A percentile compares a stretch with the other conserved stretches of the same genome.
These are phyloP conservation scores for Rhadinocentrus ornatus DNA, from an alignment of 2,797 vertebrate genomes.

Conservation along the genomic window DNA sequence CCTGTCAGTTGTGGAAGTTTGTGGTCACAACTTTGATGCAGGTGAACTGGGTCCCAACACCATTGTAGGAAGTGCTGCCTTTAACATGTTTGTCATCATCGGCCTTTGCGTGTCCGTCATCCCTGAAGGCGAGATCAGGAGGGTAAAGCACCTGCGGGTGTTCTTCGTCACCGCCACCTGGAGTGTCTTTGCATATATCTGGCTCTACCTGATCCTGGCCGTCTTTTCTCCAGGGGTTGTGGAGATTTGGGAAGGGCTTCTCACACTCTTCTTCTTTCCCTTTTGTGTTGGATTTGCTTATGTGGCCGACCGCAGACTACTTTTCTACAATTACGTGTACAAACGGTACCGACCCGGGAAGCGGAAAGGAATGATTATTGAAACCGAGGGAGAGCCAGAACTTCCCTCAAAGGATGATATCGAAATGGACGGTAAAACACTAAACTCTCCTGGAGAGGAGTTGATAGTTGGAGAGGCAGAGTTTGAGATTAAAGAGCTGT, in stretches of 20 bases:
- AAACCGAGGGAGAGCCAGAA: conserved; percentile 91
- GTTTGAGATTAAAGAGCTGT: conserved; percentile 84
- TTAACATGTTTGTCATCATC: conserved; percentile 99
- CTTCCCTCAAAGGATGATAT: conserved; percentile 88
- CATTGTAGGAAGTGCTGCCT: conserved; percentile 96
- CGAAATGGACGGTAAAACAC: conserved; percentile 91
- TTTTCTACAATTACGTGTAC: conserved; percentile 96
- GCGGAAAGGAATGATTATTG: conserved; percentile 92
- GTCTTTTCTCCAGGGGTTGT: conserved; percentile 92
- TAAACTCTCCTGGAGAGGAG: conserved; percentile 86
- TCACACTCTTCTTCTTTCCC: conserved; percentile 96
- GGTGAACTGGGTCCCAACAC: conserved; percentile 96
- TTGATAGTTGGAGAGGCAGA: conserved; percentile 84
- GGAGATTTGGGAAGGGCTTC: conserved; percentile 95
- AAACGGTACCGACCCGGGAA: conserved; percentile 93
- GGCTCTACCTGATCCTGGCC: conserved; percentile 96
- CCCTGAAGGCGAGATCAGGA: conserved; percentile 91
- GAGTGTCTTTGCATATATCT: conserved; percentile 97
- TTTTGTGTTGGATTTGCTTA: conserved; percentile 94
- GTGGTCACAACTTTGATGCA: conserved; percentile 91
- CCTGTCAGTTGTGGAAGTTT: conserved; percentile 95
- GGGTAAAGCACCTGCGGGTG: conserved; percentile 92
- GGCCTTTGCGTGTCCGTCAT: conserved; percentile 95
- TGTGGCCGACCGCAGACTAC: conserved; percentile 92
- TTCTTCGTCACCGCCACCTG: conserved; percentile 78